Evolutionary conservation across 2,888 invertebrate genomes (phyloP), one percentile per base, ranked within the genome.

Genomic region (Hemicrepidius hirtus): DNA sequence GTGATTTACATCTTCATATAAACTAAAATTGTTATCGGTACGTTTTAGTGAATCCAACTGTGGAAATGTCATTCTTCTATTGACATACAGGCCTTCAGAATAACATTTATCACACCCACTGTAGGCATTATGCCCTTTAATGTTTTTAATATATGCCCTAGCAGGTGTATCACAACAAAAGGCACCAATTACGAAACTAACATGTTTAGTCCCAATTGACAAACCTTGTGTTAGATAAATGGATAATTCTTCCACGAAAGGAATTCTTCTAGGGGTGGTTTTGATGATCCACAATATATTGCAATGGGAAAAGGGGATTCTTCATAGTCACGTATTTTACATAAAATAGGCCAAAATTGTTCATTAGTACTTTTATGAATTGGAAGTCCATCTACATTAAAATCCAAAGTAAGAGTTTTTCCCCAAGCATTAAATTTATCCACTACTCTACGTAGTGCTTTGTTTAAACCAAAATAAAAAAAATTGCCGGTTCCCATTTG

Each of bases 111-210:
- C 49, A 16, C 49, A 49, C 5, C 49, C 49, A 18, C 18, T 7
- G 20, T 49, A 49, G 18, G 18, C 49, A 49, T 49, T 49, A 49
- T 49, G 49, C 10, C 18, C 9, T 49, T 49, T 49, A 18, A 49
- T 49, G 28, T 53, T 53, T 24, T 53, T 24, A 24, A 53, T 53
- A 21, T 24, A 53, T 24, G 21, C 28, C n/a, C 53, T 21, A 21
- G 53, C 53, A 9, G 53, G 24, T 12, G 53, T 24, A n/a, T 24
- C 24, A 24, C 53, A 53, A 24, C 53, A 53, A 53, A 53, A 53
- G 7, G 24, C 9, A 13, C 20, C 20, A 49, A 49, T 4, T 4
- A 10, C 10, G 2, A 53, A 4, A n/a, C 6, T 53, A 24, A 24
- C 21, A 35, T 35, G 10, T 35, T 35, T 35, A 35, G 5, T 35